phyloP scores from a whole-genome alignment of 2,797 vertebrate genomes.

The Sphaeramia orbicularis region DNA sequence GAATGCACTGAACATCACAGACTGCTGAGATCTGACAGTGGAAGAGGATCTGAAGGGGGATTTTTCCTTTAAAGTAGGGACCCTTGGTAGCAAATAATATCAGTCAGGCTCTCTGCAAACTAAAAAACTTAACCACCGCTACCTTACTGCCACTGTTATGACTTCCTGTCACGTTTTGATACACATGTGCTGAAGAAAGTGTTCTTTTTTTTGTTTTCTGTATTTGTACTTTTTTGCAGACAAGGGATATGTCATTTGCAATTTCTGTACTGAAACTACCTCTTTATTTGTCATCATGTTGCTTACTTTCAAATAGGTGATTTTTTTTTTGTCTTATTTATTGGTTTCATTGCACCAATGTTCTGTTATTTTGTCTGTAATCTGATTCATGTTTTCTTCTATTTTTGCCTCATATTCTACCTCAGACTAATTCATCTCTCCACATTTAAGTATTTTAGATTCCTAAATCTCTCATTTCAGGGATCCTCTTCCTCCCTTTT shows the following conservation, averaged over 20 bases:
- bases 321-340: constrained; percentile 82
- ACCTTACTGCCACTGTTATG: constrained; percentile 44
- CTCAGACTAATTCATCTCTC: constrained; percentile 44
- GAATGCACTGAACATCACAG: constrained; percentile 49
- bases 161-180: constrained; percentile 39
- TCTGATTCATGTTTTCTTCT: constrained; percentile 32
- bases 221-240: constrained; percentile 84
- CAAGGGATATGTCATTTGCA: constrained; percentile 87
- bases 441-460: not conserved
- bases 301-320: constrained; percentile 82
- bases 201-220: constrained; percentile 68
- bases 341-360: constrained; percentile 84
- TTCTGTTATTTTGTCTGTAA: constrained; percentile 76
- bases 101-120: constrained; percentile 14
- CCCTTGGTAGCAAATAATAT: constrained; percentile 1
- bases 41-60: constrained; percentile 46
- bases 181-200: constrained; percentile 55
- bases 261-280: constrained; percentile 95
- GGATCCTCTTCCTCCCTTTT: constrained; percentile 21
- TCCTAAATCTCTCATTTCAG: constrained; percentile 19
- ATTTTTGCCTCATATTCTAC: constrained; percentile 54
- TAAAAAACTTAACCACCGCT: constrained; percentile 24
- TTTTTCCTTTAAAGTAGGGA: constrained; percentile 45
- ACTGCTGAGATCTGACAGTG: constrained; percentile 53
- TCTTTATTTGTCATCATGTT: constrained; percentile 91